Evolutionary conservation across 2,888 invertebrate species (phyloP).

Genomic region (Cordilura impudica): DNA sequence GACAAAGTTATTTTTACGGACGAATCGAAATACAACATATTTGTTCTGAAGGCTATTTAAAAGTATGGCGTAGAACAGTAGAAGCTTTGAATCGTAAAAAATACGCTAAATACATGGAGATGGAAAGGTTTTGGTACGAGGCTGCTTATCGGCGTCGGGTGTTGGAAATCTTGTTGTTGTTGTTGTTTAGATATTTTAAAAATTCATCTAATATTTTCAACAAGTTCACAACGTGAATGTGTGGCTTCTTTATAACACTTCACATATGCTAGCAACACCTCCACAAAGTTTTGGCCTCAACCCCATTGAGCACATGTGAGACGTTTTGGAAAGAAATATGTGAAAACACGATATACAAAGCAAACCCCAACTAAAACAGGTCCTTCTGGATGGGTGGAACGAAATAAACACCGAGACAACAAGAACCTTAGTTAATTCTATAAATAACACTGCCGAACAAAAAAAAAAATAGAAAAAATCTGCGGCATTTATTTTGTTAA

Average conservation of each 20-base stretch:
- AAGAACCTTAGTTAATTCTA: conserved; percentile 1
- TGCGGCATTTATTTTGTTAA: too few species aligned
- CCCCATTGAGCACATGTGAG: background rate
- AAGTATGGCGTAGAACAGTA: conserved; percentile 28
- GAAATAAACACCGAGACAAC: background rate
- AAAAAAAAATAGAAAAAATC: too few species aligned
- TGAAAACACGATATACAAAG: background rate
- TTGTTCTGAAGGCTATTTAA: too few species aligned
- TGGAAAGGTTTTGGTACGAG: background rate
- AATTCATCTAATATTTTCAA: too few species aligned
- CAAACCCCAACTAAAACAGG: background rate
- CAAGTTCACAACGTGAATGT: background rate
- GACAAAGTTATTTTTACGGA: conserved; percentile 20
- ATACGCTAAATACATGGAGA: conserved; percentile 17
- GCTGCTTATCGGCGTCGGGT: background rate
- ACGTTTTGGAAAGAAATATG: conserved; percentile 6
- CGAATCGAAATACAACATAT: conserved; percentile 35
- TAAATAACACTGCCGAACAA: too few species aligned
- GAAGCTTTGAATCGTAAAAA: conserved; percentile 32
- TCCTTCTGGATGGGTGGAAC: too few species aligned
- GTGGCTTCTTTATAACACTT: background rate
- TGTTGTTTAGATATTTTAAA: too few species aligned
- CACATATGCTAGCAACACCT: conserved; percentile 1
- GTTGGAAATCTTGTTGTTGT: too few species aligned
- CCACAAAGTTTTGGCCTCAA: background rate